Base-by-base conservation (phyloP, 2,113 vertebrate genomes). In the Cervus canadensis region DNA sequence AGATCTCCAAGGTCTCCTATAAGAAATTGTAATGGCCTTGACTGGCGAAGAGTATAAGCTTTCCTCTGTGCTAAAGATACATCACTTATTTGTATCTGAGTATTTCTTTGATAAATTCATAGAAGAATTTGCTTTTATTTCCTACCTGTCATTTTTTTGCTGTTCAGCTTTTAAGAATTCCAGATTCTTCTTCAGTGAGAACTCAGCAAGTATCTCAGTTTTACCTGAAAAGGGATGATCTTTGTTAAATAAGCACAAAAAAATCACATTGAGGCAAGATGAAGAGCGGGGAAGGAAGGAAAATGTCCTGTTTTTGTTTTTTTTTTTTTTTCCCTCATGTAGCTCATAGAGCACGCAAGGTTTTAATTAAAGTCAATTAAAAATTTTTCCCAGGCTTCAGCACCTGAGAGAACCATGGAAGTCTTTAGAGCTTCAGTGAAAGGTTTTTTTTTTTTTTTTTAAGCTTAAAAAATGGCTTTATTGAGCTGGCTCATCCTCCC, bases 351-450 rank as follows among this genome's bases (percentile, higher is more conserved):
- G 5, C 5, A 59, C 15, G n/a, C 16, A 56, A 87, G 2, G 12
- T 57, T 95, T 97, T 91, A 79, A 91, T 91, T 94, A 94, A 97
- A 94, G 56, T 62, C 30, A 62, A 96, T 81, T 88, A 71, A 83
- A 89, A 50, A 7, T 17, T 84, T 89, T 56, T 82, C 48, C 59
- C 54, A 33, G 54, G 67, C 84, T 67, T 74, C 60, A 26, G n/a
- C 36, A 52, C 33, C 82, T 88, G 78, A 81, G 25, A 88, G 57
- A 85, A 56, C 36, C 67, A 36, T 9, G 28, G 13, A 74, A 14
- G 2, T 62, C 81, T 93, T 85, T 62, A 87, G 82, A 82, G 40
- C 43, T 67, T 62, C 11, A 40, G 40, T 60, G 59, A 95, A 60
- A n/a, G 36, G 9, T 26, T 19, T n/a, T 16, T 33, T 64, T 33